Evolutionary conservation across 2,797 vertebrate genomes (phyloP), one percentile per base, ranked within the genome.

Genomic region (Heterohyrax brucei): DNA sequence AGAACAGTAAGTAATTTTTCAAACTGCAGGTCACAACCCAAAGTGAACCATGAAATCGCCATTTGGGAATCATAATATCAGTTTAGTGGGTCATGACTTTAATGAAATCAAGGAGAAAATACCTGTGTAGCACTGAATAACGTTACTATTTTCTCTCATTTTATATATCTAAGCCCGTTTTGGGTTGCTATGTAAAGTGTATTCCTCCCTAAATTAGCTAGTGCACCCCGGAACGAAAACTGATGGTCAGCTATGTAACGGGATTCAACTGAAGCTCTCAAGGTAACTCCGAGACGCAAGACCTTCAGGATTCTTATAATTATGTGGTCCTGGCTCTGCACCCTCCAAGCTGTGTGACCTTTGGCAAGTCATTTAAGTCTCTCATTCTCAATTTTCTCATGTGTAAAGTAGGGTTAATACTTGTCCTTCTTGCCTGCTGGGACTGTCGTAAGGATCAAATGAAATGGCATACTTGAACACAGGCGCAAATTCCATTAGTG

Each of bases 1-100:
- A 33, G 33, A 83, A 56, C 76, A 28, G 39, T 89, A 50, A 28
- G 30, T 89, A 50, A 56, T 62, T 89, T 86, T 68, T 94, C 78
- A 80, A 66, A 88, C 53, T 16, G 19, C 6, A 3, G 30, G 22
- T 87, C 30, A 33, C 33, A 77, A 50, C 46, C 61, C 61, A 68
- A 8, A 30, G 16, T 79, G 73, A 89, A 48, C 75, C 70, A 70
- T 39, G 44, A 91, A 72, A 80, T 85, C 64, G 22, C 26, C 46
- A 30, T 68, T 14, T 16, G 21, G 70, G 73, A 86, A 48, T 78
- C 68, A 62, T 39, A 50, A 93, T 66, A 84, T 89, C 72, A 64
- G 0, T 70, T 53, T 19, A 39, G 39, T 56, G 14, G 48, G 61
- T 84, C 68, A 22, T 50, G 48, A 75, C 53, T 95, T 85, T 77